phyloP scores from a whole-genome alignment of 2,113 vertebrate species.

The Ramphastos sulfuratus region DNA sequence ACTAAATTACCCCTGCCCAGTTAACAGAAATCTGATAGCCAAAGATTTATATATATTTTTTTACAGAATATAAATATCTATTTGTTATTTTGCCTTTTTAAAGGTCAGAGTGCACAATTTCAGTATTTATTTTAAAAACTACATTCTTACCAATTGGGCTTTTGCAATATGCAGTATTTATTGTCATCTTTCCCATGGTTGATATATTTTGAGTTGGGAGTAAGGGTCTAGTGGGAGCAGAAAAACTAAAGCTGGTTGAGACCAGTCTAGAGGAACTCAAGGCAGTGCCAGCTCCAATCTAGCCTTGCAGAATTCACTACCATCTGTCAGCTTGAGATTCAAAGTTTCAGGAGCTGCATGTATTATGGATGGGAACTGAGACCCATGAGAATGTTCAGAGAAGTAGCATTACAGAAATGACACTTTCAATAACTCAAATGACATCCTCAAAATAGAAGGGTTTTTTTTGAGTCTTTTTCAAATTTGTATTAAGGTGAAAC shows the following conservation, averaged over 20 bases:
- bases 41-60: neutral
- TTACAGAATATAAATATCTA: neutral
- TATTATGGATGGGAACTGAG: neutral
- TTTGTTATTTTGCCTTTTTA: neutral
- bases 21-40: neutral
- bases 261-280: neutral
- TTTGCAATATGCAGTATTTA: neutral
- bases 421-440: neutral
- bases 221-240: neutral
- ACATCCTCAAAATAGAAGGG: neutral
- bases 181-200: neutral
- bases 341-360: neutral
- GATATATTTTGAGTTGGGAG: neutral
- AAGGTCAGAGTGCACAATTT: neutral
- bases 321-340: neutral
- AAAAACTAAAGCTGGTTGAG: neutral
- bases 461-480: constrained; percentile 9
- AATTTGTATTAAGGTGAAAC: constrained; percentile 60
- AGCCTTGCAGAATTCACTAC: neutral
- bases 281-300: neutral
- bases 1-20: neutral
- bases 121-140: neutral
- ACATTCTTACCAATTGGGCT: neutral
- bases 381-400: neutral
- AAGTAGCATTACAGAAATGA: neutral